These are phyloP conservation scores for Acropora tenuis DNA, from an alignment of 64 coral and sea anemone species.

Conservation along the genomic window DNA sequence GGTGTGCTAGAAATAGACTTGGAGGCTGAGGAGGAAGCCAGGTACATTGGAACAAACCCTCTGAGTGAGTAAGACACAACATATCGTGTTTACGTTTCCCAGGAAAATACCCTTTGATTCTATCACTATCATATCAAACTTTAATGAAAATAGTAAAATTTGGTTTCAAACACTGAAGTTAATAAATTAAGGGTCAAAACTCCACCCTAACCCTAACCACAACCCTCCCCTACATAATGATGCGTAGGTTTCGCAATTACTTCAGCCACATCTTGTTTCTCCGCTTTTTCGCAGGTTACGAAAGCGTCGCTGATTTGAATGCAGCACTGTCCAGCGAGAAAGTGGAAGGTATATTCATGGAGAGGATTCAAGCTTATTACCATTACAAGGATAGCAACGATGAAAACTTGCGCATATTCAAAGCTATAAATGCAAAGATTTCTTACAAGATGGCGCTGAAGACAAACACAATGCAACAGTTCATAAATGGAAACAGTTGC, in stretches of 20 bases:
- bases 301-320: neutral
- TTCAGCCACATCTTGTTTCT: no score
- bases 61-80: neutral
- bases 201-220: no score
- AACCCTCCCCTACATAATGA: no score
- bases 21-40: slow-evolving; percentile 15
- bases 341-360: slow-evolving; percentile 14
- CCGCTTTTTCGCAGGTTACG: no score
- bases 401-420: slow-evolving; percentile 5
- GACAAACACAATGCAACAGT: neutral
- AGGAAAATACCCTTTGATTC: no score
- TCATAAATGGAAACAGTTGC: slow-evolving; percentile 1
- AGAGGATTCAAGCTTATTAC: slow-evolving; percentile 21
- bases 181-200: no score
- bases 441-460: slow-evolving; percentile 33
- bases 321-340: neutral
- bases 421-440: neutral
- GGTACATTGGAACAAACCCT: slow-evolving; percentile 4
- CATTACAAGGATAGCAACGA: slow-evolving; percentile 1
- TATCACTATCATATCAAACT: no score
- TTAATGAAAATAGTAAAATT: no score
- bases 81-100: no score
- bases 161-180: no score
- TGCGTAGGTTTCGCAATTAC: no score
- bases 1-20: neutral